Conservation (phyloP, 2,797 vertebrate genomes). For the Pseudopleuronectes americanus region DNA sequence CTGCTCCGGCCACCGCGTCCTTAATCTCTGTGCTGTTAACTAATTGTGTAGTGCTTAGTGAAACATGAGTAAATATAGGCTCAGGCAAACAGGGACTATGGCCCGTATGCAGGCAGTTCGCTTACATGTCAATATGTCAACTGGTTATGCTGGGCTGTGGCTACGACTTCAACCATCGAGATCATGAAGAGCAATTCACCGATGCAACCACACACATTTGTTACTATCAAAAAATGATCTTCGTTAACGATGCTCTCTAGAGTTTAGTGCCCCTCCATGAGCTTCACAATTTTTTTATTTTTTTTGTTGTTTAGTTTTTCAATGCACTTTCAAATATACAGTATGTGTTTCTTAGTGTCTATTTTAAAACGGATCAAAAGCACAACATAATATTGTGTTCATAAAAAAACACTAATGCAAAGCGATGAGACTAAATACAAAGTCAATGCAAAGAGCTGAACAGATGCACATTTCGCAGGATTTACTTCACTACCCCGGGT, state of each 20-base stretch:
- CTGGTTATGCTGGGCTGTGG: slow-evolving; percentile 10
- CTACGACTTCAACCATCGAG: slow-evolving; percentile 6
- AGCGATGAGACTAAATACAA: too few relatives aligned
- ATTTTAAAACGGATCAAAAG: too few relatives aligned
- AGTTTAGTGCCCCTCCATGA: neutral
- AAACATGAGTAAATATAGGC: slow-evolving; percentile 73
- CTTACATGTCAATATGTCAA: slow-evolving; percentile 39
- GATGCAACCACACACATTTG: neutral
- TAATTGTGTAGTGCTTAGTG: slow-evolving; percentile 78
- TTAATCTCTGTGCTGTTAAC: slow-evolving; percentile 82
- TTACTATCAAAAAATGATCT: too few relatives aligned
- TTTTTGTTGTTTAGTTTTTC: neutral
- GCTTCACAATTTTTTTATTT: neutral
- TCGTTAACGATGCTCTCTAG: neutral
- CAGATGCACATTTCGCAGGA: too few relatives aligned
- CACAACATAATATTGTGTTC: too few relatives aligned
- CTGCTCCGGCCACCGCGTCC: slow-evolving; percentile 76
- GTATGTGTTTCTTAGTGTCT: too few relatives aligned
- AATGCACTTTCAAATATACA: too few relatives aligned
- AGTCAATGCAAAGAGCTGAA: too few relatives aligned
- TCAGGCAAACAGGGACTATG: slow-evolving; percentile 48
- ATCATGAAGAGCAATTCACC: neutral
- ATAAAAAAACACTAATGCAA: neutral
- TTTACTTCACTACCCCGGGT: too few relatives aligned
- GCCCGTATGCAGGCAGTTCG: slow-evolving; percentile 49